phyloP scores from a whole-genome alignment of 2,113 vertebrate genomes.

The Psammodynastes pulverulentus region DNA sequence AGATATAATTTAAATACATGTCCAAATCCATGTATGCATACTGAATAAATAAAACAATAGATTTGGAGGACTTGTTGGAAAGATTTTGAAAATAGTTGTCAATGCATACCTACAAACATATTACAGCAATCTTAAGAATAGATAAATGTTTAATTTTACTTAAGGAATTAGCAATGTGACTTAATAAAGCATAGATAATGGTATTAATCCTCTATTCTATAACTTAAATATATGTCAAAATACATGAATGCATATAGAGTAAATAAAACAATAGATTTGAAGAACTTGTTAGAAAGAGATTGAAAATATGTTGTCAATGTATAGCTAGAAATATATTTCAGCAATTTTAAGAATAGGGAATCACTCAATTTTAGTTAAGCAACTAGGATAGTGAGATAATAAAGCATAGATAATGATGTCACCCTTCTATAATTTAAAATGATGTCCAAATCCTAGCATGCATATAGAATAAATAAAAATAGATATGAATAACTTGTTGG shows the following conservation, averaged over 20 bases:
- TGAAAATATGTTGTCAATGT: slow-evolving; percentile 41
- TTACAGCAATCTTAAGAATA: slow-evolving; percentile 5
- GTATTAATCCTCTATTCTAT: neutral
- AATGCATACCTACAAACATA: slow-evolving; percentile 5
- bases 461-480: neutral
- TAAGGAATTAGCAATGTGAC: neutral
- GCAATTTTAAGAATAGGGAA: neutral
- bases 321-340: neutral
- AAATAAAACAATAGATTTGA: neutral
- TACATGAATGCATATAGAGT: neutral
- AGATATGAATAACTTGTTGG: neutral
- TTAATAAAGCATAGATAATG: neutral
- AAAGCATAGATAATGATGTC: neutral
- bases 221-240: neutral
- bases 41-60: neutral
- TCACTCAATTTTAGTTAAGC: neutral
- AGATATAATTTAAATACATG: neutral
- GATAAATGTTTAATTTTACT: neutral
- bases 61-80: slow-evolving; percentile 12
- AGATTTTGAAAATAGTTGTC: slow-evolving; percentile 44
- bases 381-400: neutral
- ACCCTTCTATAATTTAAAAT: neutral
- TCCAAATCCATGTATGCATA: neutral
- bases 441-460: neutral
- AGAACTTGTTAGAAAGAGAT: slow-evolving; percentile 32